A percentile compares a stretch with the other conserved stretches of the same genome.
Conservation (phyloP, 2,113 vertebrate genomes). For the Fulica atra region DNA sequence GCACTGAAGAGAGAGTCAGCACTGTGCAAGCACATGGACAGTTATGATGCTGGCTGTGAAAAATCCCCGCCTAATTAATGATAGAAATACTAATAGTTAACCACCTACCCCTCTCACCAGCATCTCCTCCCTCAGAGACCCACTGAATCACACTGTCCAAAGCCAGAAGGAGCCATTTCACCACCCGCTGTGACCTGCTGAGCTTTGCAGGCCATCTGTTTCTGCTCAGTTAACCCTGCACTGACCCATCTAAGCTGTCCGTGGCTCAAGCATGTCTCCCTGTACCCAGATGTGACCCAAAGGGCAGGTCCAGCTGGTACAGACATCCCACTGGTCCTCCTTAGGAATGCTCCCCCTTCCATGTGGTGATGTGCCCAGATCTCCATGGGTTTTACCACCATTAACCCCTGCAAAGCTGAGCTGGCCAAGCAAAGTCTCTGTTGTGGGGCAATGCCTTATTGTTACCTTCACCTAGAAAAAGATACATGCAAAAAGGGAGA, state of each 20-base stretch:
- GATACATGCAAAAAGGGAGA: not conserved
- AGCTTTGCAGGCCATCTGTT: not conserved
- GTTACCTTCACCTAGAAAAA: not conserved
- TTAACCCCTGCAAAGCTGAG: not conserved
- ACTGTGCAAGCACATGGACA: not conserved
- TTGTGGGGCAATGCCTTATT: not conserved
- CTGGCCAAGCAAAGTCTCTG: not conserved
- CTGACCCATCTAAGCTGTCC: not conserved
- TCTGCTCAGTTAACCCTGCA: not conserved
- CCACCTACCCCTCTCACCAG: not conserved
- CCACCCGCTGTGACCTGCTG: not conserved
- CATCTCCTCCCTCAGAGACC: not conserved
- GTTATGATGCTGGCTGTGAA: not conserved
- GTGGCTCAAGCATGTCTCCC: not conserved
- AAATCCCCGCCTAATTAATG: not conserved
- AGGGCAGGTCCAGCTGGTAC: not conserved
- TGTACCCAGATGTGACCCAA: accelerated
- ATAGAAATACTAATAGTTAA: not conserved
- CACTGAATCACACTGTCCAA: not conserved
- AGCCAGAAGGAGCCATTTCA: not conserved
- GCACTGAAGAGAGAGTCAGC: not conserved
- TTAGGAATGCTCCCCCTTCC: not conserved
- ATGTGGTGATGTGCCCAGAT: not conserved
- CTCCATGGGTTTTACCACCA: not conserved
- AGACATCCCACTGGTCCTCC: not conserved